These are phyloP conservation scores for Rutilus rutilus DNA, from an alignment of 2,113 vertebrate species.

Conservation along the genomic window DNA sequence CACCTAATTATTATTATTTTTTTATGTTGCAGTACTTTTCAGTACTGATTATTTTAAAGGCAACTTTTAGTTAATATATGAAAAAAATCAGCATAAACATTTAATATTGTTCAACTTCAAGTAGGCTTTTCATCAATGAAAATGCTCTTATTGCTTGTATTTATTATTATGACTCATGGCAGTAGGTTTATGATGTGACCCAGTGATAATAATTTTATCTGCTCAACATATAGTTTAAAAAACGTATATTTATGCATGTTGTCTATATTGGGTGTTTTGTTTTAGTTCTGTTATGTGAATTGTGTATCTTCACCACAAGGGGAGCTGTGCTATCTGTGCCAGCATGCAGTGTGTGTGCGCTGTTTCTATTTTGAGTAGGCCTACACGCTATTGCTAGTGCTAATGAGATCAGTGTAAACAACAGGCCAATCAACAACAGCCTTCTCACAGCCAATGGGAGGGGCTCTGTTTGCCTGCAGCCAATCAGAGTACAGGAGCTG, in stretches of 20 bases:
- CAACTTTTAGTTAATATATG: background rate
- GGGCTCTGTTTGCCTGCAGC: background rate
- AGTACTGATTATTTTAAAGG: background rate
- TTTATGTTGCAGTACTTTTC: background rate
- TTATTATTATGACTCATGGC: background rate
- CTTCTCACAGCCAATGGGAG: conserved; percentile 1
- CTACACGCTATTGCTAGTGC: conserved; percentile 25
- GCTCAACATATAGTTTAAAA: background rate
- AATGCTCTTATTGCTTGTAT: background rate
- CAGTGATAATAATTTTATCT: no score
- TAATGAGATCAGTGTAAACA: conserved; percentile 33
- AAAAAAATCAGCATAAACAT: background rate
- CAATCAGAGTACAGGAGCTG: conserved; percentile 38
- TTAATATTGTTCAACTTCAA: background rate
- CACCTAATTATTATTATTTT: no score
- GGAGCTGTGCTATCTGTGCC: conserved; percentile 26
- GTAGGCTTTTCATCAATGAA: background rate
- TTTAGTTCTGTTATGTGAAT: background rate
- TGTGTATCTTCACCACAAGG: conserved; percentile 30
- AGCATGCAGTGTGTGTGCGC: background rate
- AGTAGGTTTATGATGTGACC: background rate
- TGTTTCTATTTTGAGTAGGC: conserved; percentile 22
- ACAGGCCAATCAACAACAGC: conserved; percentile 16
- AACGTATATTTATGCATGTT: background rate
- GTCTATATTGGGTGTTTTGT: background rate